Evolutionary conservation across 2,797 vertebrate genomes (phyloP).

Genomic region (Cuculus canorus): DNA sequence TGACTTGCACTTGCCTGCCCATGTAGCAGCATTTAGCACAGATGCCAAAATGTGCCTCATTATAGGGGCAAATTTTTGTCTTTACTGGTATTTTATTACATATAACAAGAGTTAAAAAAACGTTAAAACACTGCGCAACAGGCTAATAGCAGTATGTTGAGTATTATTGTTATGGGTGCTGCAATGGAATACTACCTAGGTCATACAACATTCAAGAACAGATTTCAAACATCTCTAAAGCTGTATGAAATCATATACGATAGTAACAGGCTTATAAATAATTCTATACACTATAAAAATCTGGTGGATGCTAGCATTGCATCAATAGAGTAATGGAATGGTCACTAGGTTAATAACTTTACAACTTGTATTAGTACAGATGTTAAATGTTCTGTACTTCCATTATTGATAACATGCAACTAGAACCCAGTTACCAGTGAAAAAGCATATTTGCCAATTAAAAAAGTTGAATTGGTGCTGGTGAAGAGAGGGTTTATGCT

Average conservation of each 20-base stretch:
- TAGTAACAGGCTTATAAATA: conserved; percentile 55
- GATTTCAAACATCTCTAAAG: conserved; percentile 50
- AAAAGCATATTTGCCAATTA: background rate
- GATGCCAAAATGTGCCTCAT: conserved; percentile 80
- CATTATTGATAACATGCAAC: background rate
- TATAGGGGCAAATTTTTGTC: conserved; percentile 74
- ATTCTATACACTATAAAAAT: conserved; percentile 32
- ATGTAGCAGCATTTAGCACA: conserved; percentile 76
- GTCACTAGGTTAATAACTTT: background rate
- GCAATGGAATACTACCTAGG: conserved; percentile 71
- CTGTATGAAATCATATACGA: conserved; percentile 38
- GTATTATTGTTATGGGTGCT: conserved; percentile 74
- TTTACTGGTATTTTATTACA: conserved; percentile 75
- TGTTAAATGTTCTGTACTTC: background rate
- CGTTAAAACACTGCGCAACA: conserved; percentile 61
- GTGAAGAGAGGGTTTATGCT: conserved; percentile 47
- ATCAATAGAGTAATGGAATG: background rate
- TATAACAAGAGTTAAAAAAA: conserved; percentile 52
- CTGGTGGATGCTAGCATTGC: conserved; percentile 2
- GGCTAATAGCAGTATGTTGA: conserved; percentile 67
- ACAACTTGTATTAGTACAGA: conserved; percentile 1
- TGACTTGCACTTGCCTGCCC: conserved; percentile 79
- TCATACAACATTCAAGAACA: conserved; percentile 52
- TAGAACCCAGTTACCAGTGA: conserved; percentile 23
- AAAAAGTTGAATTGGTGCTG: conserved; percentile 20